Conservation (phyloP, 2,888 invertebrate species). For the Diadegma fenestrale region DNA sequence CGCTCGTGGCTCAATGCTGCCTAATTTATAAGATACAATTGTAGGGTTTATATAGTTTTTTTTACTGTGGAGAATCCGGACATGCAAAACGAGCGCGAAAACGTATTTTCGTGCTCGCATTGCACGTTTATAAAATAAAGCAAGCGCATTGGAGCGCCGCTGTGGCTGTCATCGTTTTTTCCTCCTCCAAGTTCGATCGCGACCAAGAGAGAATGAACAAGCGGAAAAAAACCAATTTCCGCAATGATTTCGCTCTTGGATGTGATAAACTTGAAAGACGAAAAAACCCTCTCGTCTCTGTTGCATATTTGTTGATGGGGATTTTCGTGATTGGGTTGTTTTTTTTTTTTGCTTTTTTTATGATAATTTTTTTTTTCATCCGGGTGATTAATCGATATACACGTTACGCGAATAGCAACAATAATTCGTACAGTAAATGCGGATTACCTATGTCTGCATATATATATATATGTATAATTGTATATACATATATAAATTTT, state of each 20-base stretch:
- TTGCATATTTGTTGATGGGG: constrained; percentile 65
- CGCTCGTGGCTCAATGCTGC: constrained; percentile 46
- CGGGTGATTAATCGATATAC: constrained; percentile 64
- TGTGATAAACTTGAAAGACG: neutral
- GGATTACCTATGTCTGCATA: constrained; percentile 61
- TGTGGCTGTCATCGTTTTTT: constrained; percentile 42
- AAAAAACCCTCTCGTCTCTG: constrained; percentile 29
- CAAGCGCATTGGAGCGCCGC: constrained; percentile 57
- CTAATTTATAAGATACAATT: constrained; percentile 60
- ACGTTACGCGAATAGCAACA: constrained; percentile 65
- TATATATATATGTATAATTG: constrained; percentile 56
- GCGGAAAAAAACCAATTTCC: neutral
- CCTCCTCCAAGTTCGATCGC: constrained; percentile 29
- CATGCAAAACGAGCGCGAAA: too few species aligned
- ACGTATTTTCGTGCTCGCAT: constrained; percentile 20
- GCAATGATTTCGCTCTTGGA: neutral
- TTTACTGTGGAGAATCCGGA: constrained; percentile 59
- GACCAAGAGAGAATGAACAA: constrained; percentile 22
- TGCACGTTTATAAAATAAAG: constrained; percentile 31
- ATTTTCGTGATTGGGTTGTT: constrained; percentile 21
- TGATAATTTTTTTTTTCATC: constrained; percentile 22
- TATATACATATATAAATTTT: constrained; percentile 53
- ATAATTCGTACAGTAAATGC: constrained; percentile 66
- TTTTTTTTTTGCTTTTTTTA: too few species aligned
- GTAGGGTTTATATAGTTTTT: constrained; percentile 26